Percentiles rank a stretch among this genome's conserved stretches.
Evolutionary conservation across 2,888 invertebrate species (phyloP).

Genomic region (Heteromurus nitidus): DNA sequence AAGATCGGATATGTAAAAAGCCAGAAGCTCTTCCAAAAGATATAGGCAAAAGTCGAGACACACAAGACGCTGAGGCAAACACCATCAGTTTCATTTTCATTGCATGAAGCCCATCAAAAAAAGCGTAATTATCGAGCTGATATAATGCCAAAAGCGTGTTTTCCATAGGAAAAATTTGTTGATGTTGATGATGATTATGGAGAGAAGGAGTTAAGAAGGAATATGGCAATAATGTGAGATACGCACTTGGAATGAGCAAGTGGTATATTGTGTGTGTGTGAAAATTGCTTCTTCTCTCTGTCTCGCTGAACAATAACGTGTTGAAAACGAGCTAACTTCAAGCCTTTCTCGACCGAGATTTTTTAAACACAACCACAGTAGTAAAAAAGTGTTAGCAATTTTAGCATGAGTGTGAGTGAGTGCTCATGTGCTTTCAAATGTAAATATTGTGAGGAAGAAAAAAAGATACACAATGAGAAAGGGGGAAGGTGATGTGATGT

Average conservation of each 20-base stretch:
- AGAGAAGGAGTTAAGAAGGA: conserved; percentile 7
- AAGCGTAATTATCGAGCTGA: conserved; percentile 49
- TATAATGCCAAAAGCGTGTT: conserved; percentile 60
- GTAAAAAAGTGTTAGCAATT: no score
- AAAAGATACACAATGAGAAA: background rate
- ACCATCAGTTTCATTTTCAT: no score
- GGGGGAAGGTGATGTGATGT: background rate
- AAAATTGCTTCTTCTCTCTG: no score
- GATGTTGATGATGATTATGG: conserved; percentile 11
- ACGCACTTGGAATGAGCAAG: background rate
- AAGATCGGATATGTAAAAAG: no score
- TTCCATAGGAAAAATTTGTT: conserved; percentile 47
- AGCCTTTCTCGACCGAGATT: no score
- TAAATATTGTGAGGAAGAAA: conserved; percentile 2
- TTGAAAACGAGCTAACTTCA: conserved; percentile 51
- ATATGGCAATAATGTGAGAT: conserved; percentile 23
- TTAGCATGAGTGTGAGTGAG: conserved; percentile 4
- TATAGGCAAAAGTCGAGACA: no score
- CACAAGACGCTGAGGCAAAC: conserved; percentile 40
- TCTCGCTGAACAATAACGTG: conserved; percentile 23
- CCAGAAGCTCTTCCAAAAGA: no score
- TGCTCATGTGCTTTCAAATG: no score
- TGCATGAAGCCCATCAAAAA: conserved; percentile 7
- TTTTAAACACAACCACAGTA: no score
- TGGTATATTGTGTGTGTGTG: conserved; percentile 28